Conservation (phyloP, 1,140 invertebrate genomes). For the Nephotettix cincticeps region DNA sequence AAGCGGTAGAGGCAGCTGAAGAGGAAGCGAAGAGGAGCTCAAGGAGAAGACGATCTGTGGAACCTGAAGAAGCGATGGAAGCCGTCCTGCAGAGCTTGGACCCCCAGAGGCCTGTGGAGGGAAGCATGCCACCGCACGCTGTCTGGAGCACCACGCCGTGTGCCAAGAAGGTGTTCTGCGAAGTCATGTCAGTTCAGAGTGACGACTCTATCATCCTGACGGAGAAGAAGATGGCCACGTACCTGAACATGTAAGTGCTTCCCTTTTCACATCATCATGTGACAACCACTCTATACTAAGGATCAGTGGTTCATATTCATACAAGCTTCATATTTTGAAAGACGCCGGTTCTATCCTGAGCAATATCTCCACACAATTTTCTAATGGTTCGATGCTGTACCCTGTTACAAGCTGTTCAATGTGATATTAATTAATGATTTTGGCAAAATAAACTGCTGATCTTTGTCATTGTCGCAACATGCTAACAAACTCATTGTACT, state of each 20-base stretch:
- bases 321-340: too few relatives aligned
- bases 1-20: constrained; percentile 3
- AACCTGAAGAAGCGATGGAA: constrained; percentile 41
- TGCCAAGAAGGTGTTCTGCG: constrained; percentile 73
- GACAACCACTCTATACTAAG: too few relatives aligned
- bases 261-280: too few relatives aligned
- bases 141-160: constrained; percentile 73
- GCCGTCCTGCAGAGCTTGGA: constrained; percentile 44
- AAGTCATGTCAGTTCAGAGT: constrained; percentile 63
- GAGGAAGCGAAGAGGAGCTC: not conserved
- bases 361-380: too few relatives aligned
- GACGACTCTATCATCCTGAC: constrained; percentile 64
- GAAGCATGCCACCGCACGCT: constrained; percentile 70
- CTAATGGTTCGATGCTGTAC: too few relatives aligned
- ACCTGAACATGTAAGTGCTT: constrained; percentile 69
- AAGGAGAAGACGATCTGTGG: constrained; percentile 44
- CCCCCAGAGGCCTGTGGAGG: constrained; percentile 51
- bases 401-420: too few relatives aligned
- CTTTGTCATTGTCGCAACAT: too few relatives aligned
- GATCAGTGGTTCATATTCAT: too few relatives aligned
- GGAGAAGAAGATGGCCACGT: constrained; percentile 74
- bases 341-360: too few relatives aligned
- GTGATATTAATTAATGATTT: too few relatives aligned
- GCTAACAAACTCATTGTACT: too few relatives aligned
- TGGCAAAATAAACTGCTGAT: too few relatives aligned